Percentiles rank a stretch among this genome's conserved stretches.
Conservation (phyloP, 2,888 invertebrate species). For the Steromphala cineraria region DNA sequence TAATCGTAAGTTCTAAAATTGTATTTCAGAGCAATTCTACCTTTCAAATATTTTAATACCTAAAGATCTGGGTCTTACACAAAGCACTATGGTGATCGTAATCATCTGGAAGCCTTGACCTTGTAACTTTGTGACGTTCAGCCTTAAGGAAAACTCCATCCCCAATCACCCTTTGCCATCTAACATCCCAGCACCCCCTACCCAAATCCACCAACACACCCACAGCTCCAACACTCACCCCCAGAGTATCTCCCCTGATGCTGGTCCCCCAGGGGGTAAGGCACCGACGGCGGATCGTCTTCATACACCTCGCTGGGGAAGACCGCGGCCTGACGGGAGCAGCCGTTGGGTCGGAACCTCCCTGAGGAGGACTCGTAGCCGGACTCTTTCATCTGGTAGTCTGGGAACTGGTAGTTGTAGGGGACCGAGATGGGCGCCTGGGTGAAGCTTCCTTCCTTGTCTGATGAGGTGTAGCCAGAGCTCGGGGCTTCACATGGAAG, state of each 20-base stretch:
- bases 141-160: no score
- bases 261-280: constrained; percentile 51
- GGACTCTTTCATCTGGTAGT: constrained; percentile 68
- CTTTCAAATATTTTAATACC: no score
- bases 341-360: constrained; percentile 50
- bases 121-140: no score
- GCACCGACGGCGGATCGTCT: constrained; percentile 47
- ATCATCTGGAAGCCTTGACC: no score
- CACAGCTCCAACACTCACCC: no score
- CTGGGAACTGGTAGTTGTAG: constrained; percentile 48
- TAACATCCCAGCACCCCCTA: no score
- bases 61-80: no score
- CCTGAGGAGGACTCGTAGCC: constrained; percentile 67
- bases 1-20: no score
- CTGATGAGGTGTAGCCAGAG: constrained; percentile 65
- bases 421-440: constrained; percentile 47
- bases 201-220: no score
- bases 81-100: no score
- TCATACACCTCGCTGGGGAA: constrained; percentile 69
- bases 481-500: constrained; percentile 69
- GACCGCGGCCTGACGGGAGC: constrained; percentile 56
- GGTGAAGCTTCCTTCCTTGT: constrained; percentile 64
- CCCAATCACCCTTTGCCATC: no score
- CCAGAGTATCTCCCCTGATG: constrained; percentile 23
- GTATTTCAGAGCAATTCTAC: no score